These are phyloP conservation scores for Tamias sibiricus DNA, from an alignment of 2,113 vertebrate species.

Conservation along the genomic window DNA sequence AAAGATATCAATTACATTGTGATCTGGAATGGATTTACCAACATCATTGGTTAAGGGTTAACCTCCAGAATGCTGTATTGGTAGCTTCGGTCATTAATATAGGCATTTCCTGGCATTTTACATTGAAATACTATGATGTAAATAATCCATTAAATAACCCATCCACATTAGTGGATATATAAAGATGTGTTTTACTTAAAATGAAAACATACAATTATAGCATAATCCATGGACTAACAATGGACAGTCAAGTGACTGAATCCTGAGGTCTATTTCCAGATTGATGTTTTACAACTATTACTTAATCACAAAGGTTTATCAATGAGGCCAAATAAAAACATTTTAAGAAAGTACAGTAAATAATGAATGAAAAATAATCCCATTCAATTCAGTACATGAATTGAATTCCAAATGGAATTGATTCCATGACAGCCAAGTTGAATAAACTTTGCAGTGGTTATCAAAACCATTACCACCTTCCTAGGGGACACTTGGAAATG, in stretches of 20 bases:
- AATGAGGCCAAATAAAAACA: background rate
- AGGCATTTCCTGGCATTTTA: background rate
- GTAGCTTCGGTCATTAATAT: background rate
- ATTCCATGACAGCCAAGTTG: background rate
- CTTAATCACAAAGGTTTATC: background rate
- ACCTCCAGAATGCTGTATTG: no score
- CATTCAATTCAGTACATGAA: background rate
- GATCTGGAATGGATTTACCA: background rate
- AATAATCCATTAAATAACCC: background rate
- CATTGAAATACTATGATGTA: background rate
- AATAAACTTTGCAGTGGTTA: background rate
- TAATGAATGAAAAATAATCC: slow-evolving; percentile 25
- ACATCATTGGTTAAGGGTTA: background rate
- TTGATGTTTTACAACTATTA: background rate
- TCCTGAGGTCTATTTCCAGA: background rate
- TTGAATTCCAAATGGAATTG: background rate
- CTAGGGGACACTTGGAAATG: background rate
- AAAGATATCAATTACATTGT: background rate
- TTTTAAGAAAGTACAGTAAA: background rate
- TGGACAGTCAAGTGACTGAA: background rate
- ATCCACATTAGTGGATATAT: background rate
- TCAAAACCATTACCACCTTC: background rate
- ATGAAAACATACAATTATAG: background rate
- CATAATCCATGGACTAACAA: background rate
- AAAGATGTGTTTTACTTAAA: background rate